Evolutionary conservation across 2,113 vertebrate genomes (phyloP).

Genomic region (Equus quagga): DNA sequence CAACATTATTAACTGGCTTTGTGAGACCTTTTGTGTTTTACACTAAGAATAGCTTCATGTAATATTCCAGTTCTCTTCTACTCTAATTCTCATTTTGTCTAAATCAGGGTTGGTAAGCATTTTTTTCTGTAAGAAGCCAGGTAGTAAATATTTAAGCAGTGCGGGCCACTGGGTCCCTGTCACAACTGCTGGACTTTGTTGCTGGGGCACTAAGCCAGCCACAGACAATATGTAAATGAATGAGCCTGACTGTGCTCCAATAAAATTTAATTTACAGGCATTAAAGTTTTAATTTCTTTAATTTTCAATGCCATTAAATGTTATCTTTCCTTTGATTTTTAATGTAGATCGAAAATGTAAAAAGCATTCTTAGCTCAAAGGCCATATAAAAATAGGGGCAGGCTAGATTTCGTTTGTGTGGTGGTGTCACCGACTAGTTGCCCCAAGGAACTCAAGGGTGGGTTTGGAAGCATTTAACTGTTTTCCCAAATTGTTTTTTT

Average conservation of each 20-base stretch:
- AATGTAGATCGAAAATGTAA: background rate
- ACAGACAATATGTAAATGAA: background rate
- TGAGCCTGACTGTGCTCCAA: background rate
- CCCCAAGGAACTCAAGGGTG: no score
- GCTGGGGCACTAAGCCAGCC: background rate
- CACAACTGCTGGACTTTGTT: background rate
- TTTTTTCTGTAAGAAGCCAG: background rate
- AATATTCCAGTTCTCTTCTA: background rate
- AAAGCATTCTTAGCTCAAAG: background rate
- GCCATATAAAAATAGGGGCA: background rate
- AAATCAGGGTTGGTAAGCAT: background rate
- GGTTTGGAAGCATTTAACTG: no score
- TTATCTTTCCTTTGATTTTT: conserved; percentile 4
- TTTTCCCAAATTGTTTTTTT: no score
- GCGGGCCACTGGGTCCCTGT: background rate
- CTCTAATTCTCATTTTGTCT: conserved; percentile 27
- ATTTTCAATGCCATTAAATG: background rate
- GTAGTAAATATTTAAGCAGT: conserved; percentile 4
- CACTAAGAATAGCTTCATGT: background rate
- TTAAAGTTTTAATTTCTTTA: background rate
- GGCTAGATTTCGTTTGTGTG: background rate
- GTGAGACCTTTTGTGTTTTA: background rate
- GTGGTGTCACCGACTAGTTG: no score
- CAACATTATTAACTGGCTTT: background rate
- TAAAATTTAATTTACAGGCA: conserved; percentile 22